Evolutionary conservation across 2,113 vertebrate genomes (phyloP).

Genomic region (Axis porcinus): DNA sequence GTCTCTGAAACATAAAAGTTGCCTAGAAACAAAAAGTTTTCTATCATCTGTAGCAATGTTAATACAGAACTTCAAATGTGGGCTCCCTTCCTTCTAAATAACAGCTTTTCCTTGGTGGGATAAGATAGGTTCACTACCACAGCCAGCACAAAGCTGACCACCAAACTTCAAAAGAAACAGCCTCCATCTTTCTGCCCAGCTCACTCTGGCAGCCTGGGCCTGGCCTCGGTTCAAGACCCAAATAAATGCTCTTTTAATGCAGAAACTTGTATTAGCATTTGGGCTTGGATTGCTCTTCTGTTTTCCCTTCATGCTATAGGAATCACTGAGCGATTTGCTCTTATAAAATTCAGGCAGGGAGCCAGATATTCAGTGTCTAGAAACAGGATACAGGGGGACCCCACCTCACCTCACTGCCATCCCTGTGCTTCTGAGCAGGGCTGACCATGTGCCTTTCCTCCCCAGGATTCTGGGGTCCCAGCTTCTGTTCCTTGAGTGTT

Average conservation of each 20-base stretch:
- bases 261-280: conserved; percentile 59
- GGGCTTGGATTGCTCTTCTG: conserved; percentile 33
- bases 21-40: conserved; percentile 33
- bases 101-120: neutral
- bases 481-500: neutral
- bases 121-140: neutral
- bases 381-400: neutral
- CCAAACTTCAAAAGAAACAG: conserved; percentile 51
- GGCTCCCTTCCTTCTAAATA: conserved; percentile 49
- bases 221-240: conserved; percentile 61
- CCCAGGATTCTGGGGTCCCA: neutral
- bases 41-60: neutral
- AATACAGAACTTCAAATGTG: conserved; percentile 27
- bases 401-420: rapidly evolving
- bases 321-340: conserved; percentile 52
- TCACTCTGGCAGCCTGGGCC: conserved; percentile 37
- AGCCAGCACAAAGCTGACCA: conserved; percentile 24
- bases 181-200: conserved; percentile 24
- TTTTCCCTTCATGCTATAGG: conserved; percentile 53
- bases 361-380: conserved; percentile 48
- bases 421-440: neutral
- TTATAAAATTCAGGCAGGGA: conserved; percentile 11
- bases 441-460: neutral
- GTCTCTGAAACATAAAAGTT: conserved; percentile 7
- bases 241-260: conserved; percentile 47